phyloP scores from a whole-genome alignment of 2,113 vertebrate genomes.

The Gopherus flavomarginatus region DNA sequence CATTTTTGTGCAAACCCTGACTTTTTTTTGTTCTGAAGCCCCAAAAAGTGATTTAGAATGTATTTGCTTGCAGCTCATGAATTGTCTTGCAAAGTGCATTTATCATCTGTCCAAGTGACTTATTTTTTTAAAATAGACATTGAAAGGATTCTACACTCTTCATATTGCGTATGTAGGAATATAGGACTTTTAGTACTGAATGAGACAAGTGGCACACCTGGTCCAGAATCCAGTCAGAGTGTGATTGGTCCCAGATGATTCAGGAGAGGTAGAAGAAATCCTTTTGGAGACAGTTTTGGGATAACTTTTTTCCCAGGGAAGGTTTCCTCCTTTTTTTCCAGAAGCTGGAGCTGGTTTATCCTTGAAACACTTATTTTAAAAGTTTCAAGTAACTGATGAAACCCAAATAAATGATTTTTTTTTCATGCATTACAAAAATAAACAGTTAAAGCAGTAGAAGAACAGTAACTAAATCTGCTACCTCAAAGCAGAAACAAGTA shows the following conservation, averaged over 20 bases:
- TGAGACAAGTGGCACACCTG: fast-evolving
- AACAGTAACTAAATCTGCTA: too few relatives aligned
- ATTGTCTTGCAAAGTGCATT: background rate
- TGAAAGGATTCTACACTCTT: background rate
- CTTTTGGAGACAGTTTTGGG: background rate
- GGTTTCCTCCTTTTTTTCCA: background rate
- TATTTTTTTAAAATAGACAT: background rate
- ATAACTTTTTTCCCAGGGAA: background rate
- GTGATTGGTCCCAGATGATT: background rate
- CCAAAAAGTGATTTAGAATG: background rate
- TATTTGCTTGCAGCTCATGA: background rate
- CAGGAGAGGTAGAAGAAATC: background rate
- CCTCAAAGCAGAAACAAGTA: too few relatives aligned
- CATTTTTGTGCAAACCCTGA: background rate
- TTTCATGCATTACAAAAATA: too few relatives aligned
- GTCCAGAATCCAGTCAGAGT: too few relatives aligned
- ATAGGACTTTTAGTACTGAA: background rate
- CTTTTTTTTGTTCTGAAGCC: background rate
- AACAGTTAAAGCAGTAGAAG: too few relatives aligned
- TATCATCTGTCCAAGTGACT: background rate
- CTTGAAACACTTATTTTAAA: background rate
- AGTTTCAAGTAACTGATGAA: too few relatives aligned
- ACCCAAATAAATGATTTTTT: too few relatives aligned
- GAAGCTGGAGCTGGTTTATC: background rate
- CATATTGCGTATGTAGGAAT: background rate